Conservation (phyloP, 2,888 invertebrate genomes). For the Campaea margaritaria region DNA sequence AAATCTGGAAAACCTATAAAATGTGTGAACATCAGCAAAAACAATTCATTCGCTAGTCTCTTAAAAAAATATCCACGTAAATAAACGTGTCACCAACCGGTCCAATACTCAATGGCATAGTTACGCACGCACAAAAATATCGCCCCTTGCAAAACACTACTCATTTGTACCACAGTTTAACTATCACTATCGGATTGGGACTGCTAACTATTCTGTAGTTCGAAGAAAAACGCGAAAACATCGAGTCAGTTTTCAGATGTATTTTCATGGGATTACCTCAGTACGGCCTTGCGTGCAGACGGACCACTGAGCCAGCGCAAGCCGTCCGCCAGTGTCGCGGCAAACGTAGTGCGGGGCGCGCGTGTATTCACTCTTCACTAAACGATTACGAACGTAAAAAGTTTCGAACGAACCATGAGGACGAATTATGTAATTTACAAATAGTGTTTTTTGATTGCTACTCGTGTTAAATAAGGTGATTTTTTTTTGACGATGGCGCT, state of each 20-base stretch:
- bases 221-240: background rate
- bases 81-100: constrained; percentile 29
- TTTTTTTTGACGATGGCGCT: constrained; percentile 66
- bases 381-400: constrained; percentile 71
- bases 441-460: constrained; percentile 49
- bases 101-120: constrained; percentile 34
- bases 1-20: too few relatives aligned
- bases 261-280: constrained; percentile 70
- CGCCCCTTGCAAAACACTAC: constrained; percentile 38
- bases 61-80: constrained; percentile 11
- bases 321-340: constrained; percentile 55
- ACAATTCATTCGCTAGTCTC: constrained; percentile 11
- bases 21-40: constrained; percentile 11
- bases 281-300: constrained; percentile 51
- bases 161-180: constrained; percentile 19
- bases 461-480: constrained; percentile 54
- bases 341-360: constrained; percentile 55
- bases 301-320: constrained; percentile 5
- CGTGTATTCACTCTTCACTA: constrained; percentile 47
- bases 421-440: constrained; percentile 73
- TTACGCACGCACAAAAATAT: constrained; percentile 48
- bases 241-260: constrained; percentile 51
- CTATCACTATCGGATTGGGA: too few relatives aligned
- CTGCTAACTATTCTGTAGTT: too few relatives aligned
- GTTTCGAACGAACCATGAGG: constrained; percentile 79